Conservation (phyloP, 2,888 invertebrate species). For the Bellardia pandia region DNA sequence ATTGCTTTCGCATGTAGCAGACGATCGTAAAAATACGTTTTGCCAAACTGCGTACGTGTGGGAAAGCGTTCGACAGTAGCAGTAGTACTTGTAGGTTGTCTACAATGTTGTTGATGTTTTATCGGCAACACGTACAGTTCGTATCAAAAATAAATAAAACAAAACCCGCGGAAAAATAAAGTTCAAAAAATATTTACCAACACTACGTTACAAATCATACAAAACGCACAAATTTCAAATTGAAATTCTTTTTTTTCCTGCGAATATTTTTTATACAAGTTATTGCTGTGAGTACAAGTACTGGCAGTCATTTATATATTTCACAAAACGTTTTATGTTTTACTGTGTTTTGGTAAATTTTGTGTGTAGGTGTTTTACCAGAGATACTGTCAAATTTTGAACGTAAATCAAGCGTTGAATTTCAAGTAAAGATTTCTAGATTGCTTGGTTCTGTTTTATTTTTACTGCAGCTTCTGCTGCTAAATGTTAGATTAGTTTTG, state of each 20-base stretch:
- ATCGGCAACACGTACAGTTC: slow-evolving; percentile 43
- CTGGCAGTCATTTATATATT: slow-evolving; percentile 40
- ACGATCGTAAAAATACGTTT: slow-evolving; percentile 16
- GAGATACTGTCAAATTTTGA: slow-evolving; percentile 60
- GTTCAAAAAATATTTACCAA: neutral
- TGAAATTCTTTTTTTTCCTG: slow-evolving; percentile 28
- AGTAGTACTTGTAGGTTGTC: neutral
- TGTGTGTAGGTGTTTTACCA: neutral
- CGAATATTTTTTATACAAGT: neutral
- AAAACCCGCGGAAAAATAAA: slow-evolving; percentile 24
- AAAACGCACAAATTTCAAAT: slow-evolving; percentile 50
- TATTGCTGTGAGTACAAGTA: neutral
- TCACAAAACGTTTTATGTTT: slow-evolving; percentile 29
- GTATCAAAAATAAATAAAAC: slow-evolving; percentile 5
- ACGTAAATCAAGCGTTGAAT: slow-evolving; percentile 66
- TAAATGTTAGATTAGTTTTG: slow-evolving; percentile 22
- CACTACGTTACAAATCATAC: neutral
- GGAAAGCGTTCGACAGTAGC: neutral
- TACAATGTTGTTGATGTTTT: slow-evolving; percentile 40
- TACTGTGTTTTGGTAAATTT: neutral
- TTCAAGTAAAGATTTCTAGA: slow-evolving; percentile 13
- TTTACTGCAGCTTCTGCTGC: slow-evolving; percentile 19
- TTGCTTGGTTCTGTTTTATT: neutral
- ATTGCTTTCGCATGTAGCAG: neutral
- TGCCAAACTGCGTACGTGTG: slow-evolving; percentile 35